phyloP scores from a whole-genome alignment of 2,113 vertebrate species.

The Hemiscyllium ocellatum region DNA sequence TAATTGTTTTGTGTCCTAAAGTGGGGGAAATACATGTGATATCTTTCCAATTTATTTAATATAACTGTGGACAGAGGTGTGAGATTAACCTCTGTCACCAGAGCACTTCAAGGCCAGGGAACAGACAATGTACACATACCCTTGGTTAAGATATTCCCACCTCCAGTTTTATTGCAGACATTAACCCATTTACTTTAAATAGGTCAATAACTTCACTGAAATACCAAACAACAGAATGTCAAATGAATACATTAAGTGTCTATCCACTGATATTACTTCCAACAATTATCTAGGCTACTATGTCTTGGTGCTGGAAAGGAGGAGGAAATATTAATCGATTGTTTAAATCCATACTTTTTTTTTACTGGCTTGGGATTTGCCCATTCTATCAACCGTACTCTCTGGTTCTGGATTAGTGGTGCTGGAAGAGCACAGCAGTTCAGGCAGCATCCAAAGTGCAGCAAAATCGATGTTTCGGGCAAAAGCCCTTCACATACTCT shows the following conservation, averaged over 20 bases:
- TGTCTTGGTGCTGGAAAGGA: neutral
- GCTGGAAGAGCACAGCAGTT: too few relatives aligned
- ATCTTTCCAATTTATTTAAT: neutral
- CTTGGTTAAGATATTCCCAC: neutral
- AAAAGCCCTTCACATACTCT: too few relatives aligned
- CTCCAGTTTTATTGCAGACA: neutral
- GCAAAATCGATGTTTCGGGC: too few relatives aligned
- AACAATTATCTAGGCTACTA: neutral
- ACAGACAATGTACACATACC: neutral
- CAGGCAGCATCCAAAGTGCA: too few relatives aligned
- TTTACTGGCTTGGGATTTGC: neutral
- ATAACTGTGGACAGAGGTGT: neutral
- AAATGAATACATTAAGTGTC: neutral
- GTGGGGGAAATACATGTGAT: neutral
- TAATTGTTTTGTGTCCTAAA: neutral
- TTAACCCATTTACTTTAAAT: constrained; percentile 13
- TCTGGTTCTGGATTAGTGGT: too few relatives aligned
- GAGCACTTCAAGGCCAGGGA: neutral
- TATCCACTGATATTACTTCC: neutral
- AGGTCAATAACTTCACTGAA: neutral
- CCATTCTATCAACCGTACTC: neutral
- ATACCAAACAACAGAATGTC: neutral
- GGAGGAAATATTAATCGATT: neutral
- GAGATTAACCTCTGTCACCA: neutral
- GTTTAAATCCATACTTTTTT: neutral